A percentile compares a stretch with the other conserved stretches of the same genome.
Conservation (phyloP, 2,113 vertebrate species). For the Tragelaphus buxtoni region DNA sequence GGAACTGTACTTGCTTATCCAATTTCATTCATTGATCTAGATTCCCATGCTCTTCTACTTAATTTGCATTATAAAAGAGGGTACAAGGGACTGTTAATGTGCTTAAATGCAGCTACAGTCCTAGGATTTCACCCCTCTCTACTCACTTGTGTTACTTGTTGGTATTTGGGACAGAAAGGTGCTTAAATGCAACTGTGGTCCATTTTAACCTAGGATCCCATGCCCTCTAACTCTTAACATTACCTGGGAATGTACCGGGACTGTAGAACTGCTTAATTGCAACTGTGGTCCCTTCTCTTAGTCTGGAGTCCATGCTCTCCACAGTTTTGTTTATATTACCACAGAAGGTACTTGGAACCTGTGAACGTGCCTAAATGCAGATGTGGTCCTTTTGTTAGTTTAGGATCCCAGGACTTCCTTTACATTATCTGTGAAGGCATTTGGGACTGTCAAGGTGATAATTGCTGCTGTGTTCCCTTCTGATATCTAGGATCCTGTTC, state of each 20-base stretch:
- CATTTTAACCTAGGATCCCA: not conserved
- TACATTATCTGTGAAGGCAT: not conserved
- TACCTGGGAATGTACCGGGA: not conserved
- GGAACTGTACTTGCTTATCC: not conserved
- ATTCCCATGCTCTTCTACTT: not conserved
- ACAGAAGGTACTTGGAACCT: not conserved
- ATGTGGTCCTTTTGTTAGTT: not conserved
- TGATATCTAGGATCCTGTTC: not conserved
- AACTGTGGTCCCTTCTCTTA: not conserved
- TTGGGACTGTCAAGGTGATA: not conserved
- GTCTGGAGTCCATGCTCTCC: not conserved
- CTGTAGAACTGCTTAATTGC: not conserved
- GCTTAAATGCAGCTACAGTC: not conserved
- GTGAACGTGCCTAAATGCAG: not conserved
- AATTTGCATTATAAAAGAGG: not conserved
- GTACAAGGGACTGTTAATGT: not conserved
- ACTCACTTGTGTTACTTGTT: not conserved
- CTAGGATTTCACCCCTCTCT: not conserved
- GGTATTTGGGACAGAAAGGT: not conserved
- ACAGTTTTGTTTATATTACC: not conserved
- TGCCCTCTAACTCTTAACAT: not conserved
- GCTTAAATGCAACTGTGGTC: not conserved
- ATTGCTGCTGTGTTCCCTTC: not conserved
- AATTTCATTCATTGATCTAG: not conserved
- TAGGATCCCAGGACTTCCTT: not conserved